phyloP scores from a whole-genome alignment of 1,140 invertebrate genomes.

The Gonatopus flavifemur region DNA sequence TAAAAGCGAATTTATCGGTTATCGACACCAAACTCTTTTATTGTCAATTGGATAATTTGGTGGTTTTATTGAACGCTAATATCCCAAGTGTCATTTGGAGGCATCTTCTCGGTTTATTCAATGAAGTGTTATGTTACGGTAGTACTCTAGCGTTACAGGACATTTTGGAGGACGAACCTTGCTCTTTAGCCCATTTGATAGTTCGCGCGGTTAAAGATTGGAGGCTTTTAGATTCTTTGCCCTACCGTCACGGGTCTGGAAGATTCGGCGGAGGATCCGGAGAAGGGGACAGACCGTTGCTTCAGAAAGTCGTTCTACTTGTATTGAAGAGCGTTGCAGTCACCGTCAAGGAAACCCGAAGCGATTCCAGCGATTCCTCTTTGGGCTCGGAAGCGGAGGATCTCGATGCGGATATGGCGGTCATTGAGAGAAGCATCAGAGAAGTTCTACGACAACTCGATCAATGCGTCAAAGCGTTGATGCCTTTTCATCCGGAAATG shows the following conservation, averaged over 20 bases:
- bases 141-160: slow-evolving; percentile 86
- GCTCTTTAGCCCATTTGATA: slow-evolving; percentile 76
- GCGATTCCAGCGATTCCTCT: slow-evolving; percentile 80
- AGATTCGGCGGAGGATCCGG: slow-evolving; percentile 60
- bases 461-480: slow-evolving; percentile 75
- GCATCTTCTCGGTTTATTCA: slow-evolving; percentile 79
- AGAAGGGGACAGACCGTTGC: slow-evolving; percentile 65
- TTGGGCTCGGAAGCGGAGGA: slow-evolving; percentile 80
- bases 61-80: slow-evolving; percentile 71
- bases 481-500: slow-evolving; percentile 85
- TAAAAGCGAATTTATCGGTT: slow-evolving; percentile 85
- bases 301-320: slow-evolving; percentile 82
- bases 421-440: slow-evolving; percentile 81
- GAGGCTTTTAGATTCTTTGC: slow-evolving; percentile 71
- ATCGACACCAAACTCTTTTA: slow-evolving; percentile 88
- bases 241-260: slow-evolving; percentile 60
- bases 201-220: slow-evolving; percentile 84
- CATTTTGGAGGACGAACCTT: slow-evolving; percentile 82
- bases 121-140: slow-evolving; percentile 87
- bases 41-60: slow-evolving; percentile 78
- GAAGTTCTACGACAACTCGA: slow-evolving; percentile 82
- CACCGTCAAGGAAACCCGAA: slow-evolving; percentile 85
- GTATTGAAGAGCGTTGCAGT: slow-evolving; percentile 87
- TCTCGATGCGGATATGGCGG: slow-evolving; percentile 85
- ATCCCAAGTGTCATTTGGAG: slow-evolving; percentile 80